Percentiles rank a stretch among this genome's conserved stretches.
Evolutionary conservation across 2,888 invertebrate species (phyloP).

Genomic region (Melieria omissa): DNA sequence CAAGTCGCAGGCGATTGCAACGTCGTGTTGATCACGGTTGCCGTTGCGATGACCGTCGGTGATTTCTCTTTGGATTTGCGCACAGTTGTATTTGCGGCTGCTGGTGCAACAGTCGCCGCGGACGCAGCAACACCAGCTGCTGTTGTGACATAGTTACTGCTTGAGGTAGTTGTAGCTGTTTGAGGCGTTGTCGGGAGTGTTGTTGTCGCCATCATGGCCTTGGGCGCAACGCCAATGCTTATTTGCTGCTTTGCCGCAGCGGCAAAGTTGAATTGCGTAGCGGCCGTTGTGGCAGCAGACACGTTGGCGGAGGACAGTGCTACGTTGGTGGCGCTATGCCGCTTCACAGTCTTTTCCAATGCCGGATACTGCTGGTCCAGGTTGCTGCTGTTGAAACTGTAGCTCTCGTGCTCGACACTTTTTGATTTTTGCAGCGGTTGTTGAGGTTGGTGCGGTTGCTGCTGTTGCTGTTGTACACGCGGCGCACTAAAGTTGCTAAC

Average conservation of each 20-base stretch:
- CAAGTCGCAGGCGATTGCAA: not conserved
- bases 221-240: conserved; percentile 7
- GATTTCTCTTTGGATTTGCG: conserved; percentile 38
- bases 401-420: conserved; percentile 63
- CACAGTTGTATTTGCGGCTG: not conserved
- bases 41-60: not conserved
- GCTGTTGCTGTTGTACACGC: conserved; percentile 19
- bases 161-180: conserved; percentile 45
- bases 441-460: conserved; percentile 33
- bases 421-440: conserved; percentile 64
- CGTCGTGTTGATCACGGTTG: not conserved
- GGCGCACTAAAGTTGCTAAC: conserved; percentile 36
- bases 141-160: conserved; percentile 26
- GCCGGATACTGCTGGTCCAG: conserved; percentile 67
- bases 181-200: not conserved
- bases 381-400: conserved; percentile 60
- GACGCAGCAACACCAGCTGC: conserved; percentile 8
- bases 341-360: conserved; percentile 66
- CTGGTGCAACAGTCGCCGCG: conserved; percentile 2
- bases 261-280: conserved; percentile 44
- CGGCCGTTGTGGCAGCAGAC: conserved; percentile 37
- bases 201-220: not conserved
- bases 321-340: conserved; percentile 59
- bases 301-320: conserved; percentile 47
- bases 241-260: conserved; percentile 48